A percentile compares a stretch with the other conserved stretches of the same genome.
Evolutionary conservation across 2,113 vertebrate species (phyloP).

Genomic region (Potamarius usumacintae): DNA sequence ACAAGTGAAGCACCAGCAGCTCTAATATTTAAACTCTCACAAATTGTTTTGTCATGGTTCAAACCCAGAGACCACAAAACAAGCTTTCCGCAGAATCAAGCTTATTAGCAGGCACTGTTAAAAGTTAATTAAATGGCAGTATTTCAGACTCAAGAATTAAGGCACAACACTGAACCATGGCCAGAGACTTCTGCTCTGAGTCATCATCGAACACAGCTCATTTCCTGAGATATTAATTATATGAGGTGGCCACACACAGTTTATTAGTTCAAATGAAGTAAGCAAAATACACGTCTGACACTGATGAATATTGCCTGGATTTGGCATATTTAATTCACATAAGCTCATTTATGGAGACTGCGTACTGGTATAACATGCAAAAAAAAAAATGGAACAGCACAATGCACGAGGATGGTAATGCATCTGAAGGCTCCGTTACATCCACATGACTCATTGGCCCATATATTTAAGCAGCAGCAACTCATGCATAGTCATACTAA

Average conservation of each 20-base stretch:
- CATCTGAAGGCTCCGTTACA: neutral
- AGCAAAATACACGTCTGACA: conserved; percentile 35
- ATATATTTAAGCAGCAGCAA: neutral
- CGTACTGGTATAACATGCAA: neutral
- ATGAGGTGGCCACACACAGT: conserved; percentile 47
- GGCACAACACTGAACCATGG: conserved; percentile 22
- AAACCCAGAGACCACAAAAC: conserved; percentile 33
- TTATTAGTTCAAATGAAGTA: conserved; percentile 36
- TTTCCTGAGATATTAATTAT: conserved; percentile 49
- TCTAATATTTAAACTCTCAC: conserved; percentile 31
- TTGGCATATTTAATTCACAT: conserved; percentile 12
- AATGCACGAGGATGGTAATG: neutral
- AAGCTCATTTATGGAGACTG: neutral
- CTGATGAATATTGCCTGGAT: conserved; percentile 1
- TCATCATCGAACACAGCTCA: conserved; percentile 35
- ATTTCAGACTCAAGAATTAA: conserved; percentile 37
- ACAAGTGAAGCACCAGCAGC: conserved; percentile 53
- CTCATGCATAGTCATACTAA: neutral
- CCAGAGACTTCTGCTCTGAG: conserved; percentile 40
- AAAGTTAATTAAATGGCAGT: conserved; percentile 49
- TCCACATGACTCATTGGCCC: neutral
- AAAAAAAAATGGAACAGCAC: neutral
- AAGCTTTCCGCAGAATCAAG: conserved; percentile 41
- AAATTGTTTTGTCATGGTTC: conserved; percentile 38
- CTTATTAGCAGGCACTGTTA: conserved; percentile 39